Evolutionary conservation across 2,797 vertebrate genomes (phyloP).

Genomic region (Caiman crocodilus): DNA sequence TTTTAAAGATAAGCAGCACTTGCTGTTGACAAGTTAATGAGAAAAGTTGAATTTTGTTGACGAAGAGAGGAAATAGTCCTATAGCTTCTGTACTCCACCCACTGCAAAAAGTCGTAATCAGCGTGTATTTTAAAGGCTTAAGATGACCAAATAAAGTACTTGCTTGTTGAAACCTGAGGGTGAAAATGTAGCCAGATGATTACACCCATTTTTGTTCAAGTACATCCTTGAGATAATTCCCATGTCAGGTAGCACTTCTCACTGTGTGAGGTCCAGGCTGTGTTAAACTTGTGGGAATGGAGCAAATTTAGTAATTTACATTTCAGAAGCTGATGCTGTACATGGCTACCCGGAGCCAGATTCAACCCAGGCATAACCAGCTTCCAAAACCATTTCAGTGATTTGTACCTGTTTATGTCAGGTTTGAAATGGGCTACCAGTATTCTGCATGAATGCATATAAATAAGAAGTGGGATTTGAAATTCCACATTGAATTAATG

Average conservation of each 20-base stretch:
- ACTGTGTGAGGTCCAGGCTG: not conserved
- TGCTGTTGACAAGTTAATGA: constrained; percentile 23
- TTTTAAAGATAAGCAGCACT: not conserved
- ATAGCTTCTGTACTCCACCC: constrained; percentile 16
- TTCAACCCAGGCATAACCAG: rapidly evolving
- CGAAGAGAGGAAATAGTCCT: constrained; percentile 20
- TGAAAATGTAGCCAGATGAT: constrained; percentile 35
- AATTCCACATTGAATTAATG: not conserved
- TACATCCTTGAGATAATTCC: constrained; percentile 31
- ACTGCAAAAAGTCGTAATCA: constrained; percentile 6
- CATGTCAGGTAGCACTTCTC: not conserved
- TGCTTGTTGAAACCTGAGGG: constrained; percentile 62
- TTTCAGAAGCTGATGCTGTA: not conserved
- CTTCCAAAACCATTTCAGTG: rapidly evolving
- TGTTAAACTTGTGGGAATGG: not conserved
- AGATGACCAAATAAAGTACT: not conserved
- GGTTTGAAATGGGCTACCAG: not conserved
- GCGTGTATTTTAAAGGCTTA: not conserved
- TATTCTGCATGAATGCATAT: not conserved
- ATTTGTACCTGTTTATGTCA: rapidly evolving
- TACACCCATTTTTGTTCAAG: constrained; percentile 31
- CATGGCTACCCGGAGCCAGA: not conserved
- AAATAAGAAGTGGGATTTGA: not conserved
- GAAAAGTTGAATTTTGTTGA: constrained; percentile 51
- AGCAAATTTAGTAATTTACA: not conserved